phyloP scores from a whole-genome alignment of 2,113 vertebrate species.

The Elgaria multicarinata region DNA sequence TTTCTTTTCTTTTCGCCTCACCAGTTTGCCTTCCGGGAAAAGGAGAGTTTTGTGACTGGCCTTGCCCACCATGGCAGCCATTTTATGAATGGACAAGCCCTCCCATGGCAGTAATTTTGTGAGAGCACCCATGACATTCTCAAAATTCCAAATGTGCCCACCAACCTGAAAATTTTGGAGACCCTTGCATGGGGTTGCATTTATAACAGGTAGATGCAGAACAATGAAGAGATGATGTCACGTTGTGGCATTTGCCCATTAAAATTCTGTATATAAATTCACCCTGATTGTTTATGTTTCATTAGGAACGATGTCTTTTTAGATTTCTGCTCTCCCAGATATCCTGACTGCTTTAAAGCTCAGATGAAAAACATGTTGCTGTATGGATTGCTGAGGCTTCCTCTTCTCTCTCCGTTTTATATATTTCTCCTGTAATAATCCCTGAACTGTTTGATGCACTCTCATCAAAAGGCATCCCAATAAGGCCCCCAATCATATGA shows the following conservation, averaged over 20 bases:
- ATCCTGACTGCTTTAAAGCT: not conserved
- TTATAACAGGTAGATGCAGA: not conserved
- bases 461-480: not conserved
- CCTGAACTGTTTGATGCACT: not conserved
- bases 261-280: not conserved
- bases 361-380: not conserved
- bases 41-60: too few species aligned
- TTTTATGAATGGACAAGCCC: too few species aligned
- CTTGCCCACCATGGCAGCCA: too few species aligned
- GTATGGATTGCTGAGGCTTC: not conserved
- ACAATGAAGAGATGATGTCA: not conserved
- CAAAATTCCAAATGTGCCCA: too few species aligned
- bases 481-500: not conserved
- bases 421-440: not conserved
- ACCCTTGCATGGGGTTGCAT: not conserved
- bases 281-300: not conserved
- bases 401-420: not conserved
- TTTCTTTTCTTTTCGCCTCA: too few species aligned
- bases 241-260: not conserved
- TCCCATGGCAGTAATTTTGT: too few species aligned
- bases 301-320: not conserved
- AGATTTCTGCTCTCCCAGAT: not conserved
- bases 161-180: not conserved
- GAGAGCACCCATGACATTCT: too few species aligned
- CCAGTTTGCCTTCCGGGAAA: too few species aligned